phyloP scores from a whole-genome alignment of 2,113 vertebrate species.

The Shinisaurus crocodilurus region DNA sequence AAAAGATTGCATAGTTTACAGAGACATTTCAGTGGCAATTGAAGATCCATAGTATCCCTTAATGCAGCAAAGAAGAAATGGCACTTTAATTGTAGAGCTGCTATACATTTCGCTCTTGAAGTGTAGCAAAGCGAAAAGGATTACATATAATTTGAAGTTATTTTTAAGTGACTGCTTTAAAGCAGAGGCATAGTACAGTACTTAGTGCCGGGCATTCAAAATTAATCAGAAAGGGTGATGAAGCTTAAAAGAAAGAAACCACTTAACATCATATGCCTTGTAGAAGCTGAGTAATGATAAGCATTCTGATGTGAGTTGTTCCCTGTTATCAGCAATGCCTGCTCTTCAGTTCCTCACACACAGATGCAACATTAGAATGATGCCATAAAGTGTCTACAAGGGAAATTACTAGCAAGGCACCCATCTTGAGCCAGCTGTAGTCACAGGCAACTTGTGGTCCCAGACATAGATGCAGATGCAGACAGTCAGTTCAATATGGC shows the following conservation, averaged over 20 bases:
- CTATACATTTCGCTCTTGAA: conserved; percentile 66
- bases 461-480: neutral
- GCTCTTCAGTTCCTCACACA: neutral
- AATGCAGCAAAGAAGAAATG: conserved; percentile 72
- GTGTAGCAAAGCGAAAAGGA: conserved; percentile 64
- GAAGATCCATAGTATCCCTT: conserved; percentile 72
- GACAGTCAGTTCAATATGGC: neutral
- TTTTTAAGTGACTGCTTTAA: conserved; percentile 65
- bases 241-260: neutral
- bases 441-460: neutral
- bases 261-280: neutral
- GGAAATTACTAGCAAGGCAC: neutral
- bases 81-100: conserved; percentile 69
- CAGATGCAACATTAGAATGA: neutral
- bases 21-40: conserved; percentile 76
- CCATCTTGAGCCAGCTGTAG: neutral
- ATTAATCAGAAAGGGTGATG: neutral
- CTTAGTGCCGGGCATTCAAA: conserved; percentile 4
- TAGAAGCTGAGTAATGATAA: conserved; percentile 37
- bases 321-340: neutral
- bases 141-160: conserved; percentile 68
- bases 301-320: neutral
- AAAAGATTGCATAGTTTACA: conserved; percentile 77
- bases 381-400: neutral
- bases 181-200: conserved; percentile 27